These are phyloP conservation scores for Acleris literana DNA, from an alignment of 2,888 invertebrate genomes.

Conservation along the genomic window DNA sequence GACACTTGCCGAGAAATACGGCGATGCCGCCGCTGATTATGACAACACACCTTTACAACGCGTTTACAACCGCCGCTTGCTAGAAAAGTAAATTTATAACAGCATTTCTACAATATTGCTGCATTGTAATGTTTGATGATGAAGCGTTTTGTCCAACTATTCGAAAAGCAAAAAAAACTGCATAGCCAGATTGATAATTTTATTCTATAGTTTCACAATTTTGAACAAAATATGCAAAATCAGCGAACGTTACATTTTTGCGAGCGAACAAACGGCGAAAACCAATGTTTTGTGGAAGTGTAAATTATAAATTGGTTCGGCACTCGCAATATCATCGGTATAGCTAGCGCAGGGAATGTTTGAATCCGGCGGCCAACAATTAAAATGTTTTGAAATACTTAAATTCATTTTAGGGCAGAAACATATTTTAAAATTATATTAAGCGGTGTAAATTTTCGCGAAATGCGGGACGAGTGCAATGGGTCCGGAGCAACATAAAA, in stretches of 20 bases:
- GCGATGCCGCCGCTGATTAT: constrained; percentile 21
- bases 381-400: constrained; percentile 35
- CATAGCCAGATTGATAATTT: constrained; percentile 28
- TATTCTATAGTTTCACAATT: constrained; percentile 27
- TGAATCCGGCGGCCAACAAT: constrained; percentile 24
- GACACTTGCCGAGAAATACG: constrained; percentile 57
- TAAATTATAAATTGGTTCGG: constrained; percentile 33
- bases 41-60: constrained; percentile 10
- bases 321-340: constrained; percentile 17
- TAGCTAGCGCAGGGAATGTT: constrained; percentile 24
- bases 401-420: constrained; percentile 31
- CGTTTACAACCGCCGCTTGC: neutral
- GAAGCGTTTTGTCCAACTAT: constrained; percentile 31
- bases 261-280: constrained; percentile 29
- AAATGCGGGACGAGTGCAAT: constrained; percentile 61
- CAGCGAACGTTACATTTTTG: constrained; percentile 34
- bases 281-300: constrained; percentile 35
- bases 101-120: too few relatives aligned
- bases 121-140: constrained; percentile 18
- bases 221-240: constrained; percentile 35
- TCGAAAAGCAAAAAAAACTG: constrained; percentile 22
- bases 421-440: constrained; percentile 32
- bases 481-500: constrained; percentile 63
- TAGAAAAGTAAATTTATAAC: too few relatives aligned
- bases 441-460: constrained; percentile 35